Base-by-base conservation (phyloP, 1,140 invertebrate genomes). In the Bombus impatiens region DNA sequence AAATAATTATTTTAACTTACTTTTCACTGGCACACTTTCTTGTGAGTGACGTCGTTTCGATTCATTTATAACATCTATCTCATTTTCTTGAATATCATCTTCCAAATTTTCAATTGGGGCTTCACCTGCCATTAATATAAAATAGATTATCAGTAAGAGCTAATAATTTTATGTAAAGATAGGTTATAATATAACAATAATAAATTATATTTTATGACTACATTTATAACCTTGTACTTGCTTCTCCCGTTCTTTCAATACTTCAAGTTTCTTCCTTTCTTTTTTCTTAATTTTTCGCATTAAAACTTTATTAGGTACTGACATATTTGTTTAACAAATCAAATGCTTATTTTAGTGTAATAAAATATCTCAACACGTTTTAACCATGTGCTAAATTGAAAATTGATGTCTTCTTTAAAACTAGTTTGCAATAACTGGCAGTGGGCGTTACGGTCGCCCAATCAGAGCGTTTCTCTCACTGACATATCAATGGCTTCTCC, bases 251-350 rank as follows among this genome's bases (percentile, higher is more conserved):
- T 95, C 95, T 90, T 96, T 95, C 15, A 96, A 93, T 75, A 96
- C 94, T 89, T 96, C 96, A 59, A 97, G 93, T 93, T 97, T 97
- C 85, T 96, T 96, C 89, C 97, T 97, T 92, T 98, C 97, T 18
- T 96, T 95, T 91, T 97, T 97, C 82, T 97, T 97, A 80, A 98
- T 97, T 95, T 98, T 98, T 81, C 97, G 95, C 95, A 97, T 97
- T 78, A 98, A 95, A 40, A 98, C 96, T 95, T 98, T 97, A 82
- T 98, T 97, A 57, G 97, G 96, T 2, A 97, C 96, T 78, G 97
- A 97, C 97, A 98, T 98, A 89, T 86, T 86, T 77, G 18, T 53
- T n/a, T 47, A 35, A 76, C 0, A 40, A 78, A 47, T 3, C 5
- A 79, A 37, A 6, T 18, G 28, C 44, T 28, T n/a, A n/a, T 28